phyloP scores from a whole-genome alignment of 1,140 invertebrate genomes.

The Parasteatoda tepidariorum region DNA sequence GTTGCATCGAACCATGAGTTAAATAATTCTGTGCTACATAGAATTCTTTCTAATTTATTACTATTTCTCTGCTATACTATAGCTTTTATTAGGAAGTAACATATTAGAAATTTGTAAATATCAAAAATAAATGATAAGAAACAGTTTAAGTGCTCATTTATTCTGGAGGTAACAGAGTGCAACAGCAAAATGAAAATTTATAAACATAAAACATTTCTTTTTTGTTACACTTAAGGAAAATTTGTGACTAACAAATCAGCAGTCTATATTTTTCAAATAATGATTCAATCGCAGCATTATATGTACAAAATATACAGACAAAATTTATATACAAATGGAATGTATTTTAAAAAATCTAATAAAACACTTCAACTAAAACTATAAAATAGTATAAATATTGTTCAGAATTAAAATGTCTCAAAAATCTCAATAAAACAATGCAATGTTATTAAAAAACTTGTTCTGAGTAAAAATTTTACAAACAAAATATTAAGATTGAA shows the following conservation, averaged over 20 bases:
- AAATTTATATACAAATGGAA: slow-evolving; percentile 55
- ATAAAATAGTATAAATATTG: background rate
- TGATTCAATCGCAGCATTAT: background rate
- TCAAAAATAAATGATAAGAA: background rate
- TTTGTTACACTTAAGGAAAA: background rate
- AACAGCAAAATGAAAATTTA: too few species aligned
- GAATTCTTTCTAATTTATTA: too few species aligned
- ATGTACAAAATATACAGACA: slow-evolving; percentile 53
- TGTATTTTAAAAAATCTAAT: background rate
- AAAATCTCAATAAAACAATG: background rate
- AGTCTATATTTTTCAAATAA: background rate
- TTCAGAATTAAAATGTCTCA: background rate
- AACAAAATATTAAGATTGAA: background rate
- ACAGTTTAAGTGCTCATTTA: slow-evolving; percentile 7
- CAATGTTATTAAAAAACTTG: background rate
- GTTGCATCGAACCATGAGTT: too few species aligned
- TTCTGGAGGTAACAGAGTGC: too few species aligned
- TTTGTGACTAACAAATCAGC: background rate
- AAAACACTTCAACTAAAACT: background rate
- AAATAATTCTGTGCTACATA: too few species aligned
- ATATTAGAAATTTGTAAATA: too few species aligned
- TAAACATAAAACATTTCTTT: background rate
- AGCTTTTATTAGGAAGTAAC: too few species aligned
- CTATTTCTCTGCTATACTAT: too few species aligned
- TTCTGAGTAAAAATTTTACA: background rate